Conservation (phyloP, 1,140 invertebrate genomes). For the Zaprionus vittiger region DNA sequence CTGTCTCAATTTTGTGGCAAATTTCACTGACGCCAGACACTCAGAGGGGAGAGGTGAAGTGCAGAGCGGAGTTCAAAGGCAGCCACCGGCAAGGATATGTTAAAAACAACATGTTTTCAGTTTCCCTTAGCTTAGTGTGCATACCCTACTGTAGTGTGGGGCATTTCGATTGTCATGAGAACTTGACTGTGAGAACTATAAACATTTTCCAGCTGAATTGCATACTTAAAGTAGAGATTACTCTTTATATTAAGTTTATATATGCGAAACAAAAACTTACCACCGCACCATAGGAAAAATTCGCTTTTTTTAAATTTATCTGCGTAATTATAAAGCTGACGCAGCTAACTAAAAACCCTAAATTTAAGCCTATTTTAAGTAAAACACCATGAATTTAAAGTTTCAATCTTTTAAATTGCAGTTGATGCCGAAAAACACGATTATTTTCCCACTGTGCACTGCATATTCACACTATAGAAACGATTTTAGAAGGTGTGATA, state of each 20-base stretch:
- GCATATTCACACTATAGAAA: too few species aligned
- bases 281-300: too few species aligned
- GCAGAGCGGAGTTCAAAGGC: slow-evolving; percentile 1
- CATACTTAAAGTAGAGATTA: rapidly evolving
- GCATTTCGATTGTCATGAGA: slow-evolving; percentile 13
- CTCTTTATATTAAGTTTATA: rapidly evolving
- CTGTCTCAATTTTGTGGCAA: slow-evolving; percentile 54
- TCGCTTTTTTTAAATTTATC: too few species aligned
- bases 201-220: not conserved
- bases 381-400: too few species aligned
- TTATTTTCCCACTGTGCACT: too few species aligned
- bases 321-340: too few species aligned
- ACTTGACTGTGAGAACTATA: not conserved
- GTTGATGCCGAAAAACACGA: too few species aligned
- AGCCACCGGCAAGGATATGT: slow-evolving; percentile 52
- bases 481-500: too few species aligned
- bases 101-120: slow-evolving; percentile 72
- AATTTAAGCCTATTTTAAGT: too few species aligned
- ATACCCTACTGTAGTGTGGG: slow-evolving; percentile 20
- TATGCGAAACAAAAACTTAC: not conserved
- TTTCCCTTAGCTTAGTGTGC: not conserved
- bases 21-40: slow-evolving; percentile 68
- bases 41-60: slow-evolving; percentile 4
- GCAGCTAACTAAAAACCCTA: too few species aligned
- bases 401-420: too few species aligned